These are phyloP conservation scores for Drosophila quadrilineata DNA, from an alignment of 1,140 invertebrate species.

Conservation along the genomic window DNA sequence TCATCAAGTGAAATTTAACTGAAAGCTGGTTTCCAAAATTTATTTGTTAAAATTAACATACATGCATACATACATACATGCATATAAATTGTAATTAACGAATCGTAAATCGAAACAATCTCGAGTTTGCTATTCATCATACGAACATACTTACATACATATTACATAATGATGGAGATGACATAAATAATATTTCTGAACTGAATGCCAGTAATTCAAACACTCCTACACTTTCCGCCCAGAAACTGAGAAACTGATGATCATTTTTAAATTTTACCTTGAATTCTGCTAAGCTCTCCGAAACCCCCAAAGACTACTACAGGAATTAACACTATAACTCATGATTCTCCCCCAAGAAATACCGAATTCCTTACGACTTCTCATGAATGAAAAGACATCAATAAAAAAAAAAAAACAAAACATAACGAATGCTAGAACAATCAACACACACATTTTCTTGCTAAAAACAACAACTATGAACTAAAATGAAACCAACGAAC, in stretches of 20 bases:
- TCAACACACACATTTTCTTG: conserved; percentile 67
- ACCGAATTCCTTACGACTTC: conserved; percentile 65
- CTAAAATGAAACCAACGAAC: conserved; percentile 44
- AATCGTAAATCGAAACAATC: conserved; percentile 49
- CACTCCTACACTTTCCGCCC: conserved; percentile 73
- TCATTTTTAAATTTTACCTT: conserved; percentile 24
- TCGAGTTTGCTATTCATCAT: conserved; percentile 27
- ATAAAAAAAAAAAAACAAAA: too few relatives aligned
- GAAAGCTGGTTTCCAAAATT: conserved; percentile 76
- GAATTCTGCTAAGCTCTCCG: conserved; percentile 43
- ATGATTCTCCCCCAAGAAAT: conserved; percentile 12
- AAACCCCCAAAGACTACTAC: conserved; percentile 55
- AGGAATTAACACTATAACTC: conserved; percentile 15
- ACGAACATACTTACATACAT: conserved; percentile 2
- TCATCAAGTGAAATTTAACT: conserved; percentile 67
- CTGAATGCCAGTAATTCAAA: conserved; percentile 25
- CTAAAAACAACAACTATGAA: conserved; percentile 34
- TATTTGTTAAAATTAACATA: conserved; percentile 51
- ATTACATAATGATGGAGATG: too few relatives aligned
- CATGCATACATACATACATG: too few relatives aligned
- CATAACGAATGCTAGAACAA: conserved; percentile 73
- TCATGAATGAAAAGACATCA: too few relatives aligned
- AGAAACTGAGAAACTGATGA: conserved; percentile 36
- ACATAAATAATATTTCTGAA: conserved; percentile 37
- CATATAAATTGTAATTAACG: conserved; percentile 38